Evolutionary conservation across 2,888 invertebrate species (phyloP), one percentile per base, ranked within the genome.

Genomic region (Scaptomyza cyrtandrae): DNA sequence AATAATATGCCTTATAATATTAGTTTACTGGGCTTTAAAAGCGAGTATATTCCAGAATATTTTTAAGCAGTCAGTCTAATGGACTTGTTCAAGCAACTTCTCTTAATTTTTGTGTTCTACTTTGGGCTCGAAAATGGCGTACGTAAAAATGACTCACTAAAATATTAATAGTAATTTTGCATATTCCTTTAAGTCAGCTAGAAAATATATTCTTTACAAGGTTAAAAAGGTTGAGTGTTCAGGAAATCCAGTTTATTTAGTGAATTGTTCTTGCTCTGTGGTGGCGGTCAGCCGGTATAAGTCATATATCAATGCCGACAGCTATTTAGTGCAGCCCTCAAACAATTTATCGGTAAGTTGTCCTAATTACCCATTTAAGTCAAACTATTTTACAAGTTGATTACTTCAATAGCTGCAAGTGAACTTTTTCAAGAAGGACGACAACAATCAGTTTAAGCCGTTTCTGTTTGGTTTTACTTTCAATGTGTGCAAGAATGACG

Each of bases 361-460:
- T 6, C 24, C 1, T 0, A 24, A 13, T 13, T 11, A 13, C 6
- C 11, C 4, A 5, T 6, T 44, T 6, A 44, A 24, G 19, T 7
- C 19, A 1, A 44, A 6, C 13, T 44, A 6, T 13, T 24, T 0
- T 44, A 24, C 13, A 44, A 24, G 33, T 19, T 9, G 1, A 0
- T 16, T 29, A 9, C 6, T 27, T 14, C 10, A 24, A 6, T 13
- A 56, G 54, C 3, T 46, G 0, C 16, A 57, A 10, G 0, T 16
- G 1, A 45, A 1, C 9, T 62, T 67, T 11, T 65, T 31, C 7
- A 75, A 60, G n/a, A 71, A 16, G 44, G 71, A 77, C 43, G 61
- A 71, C 31, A 67, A 43, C 9, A 78, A 77, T 49, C 49, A 71
- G 19, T 77, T 43, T 27, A 79, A 77, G 10, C 67, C 67, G 3